Evolutionary conservation across 2,888 invertebrate species (phyloP), one percentile per base, ranked within the genome.

Genomic region (Patella ulyssiponensis): DNA sequence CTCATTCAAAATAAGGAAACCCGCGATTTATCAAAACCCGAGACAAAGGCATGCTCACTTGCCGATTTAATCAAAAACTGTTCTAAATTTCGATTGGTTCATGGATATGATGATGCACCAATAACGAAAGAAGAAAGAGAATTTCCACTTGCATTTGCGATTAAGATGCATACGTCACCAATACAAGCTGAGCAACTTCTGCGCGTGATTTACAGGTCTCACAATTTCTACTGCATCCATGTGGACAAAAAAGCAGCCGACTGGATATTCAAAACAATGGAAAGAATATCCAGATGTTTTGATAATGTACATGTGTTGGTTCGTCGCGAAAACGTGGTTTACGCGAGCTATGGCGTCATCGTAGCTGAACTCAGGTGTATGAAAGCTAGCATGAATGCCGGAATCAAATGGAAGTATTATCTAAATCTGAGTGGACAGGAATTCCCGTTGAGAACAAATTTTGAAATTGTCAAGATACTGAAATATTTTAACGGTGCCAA

Each of bases 371-470:
- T 87, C 44, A 77, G 81, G 72, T 86, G 85, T 69, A 84, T 86
- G 83, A 75, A 79, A 17, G 74, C 64, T 17, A 72, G 82, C n/a
- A 51, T 79, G 33, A 77, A 71, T 20, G 77, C 84, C 11, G 69
- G 75, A 7, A 75, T 81, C 14, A 83, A 82, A 64, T 92, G 91
- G 90, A 88, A 87, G 73, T 92, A 92, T 79, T 88, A 88, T 78
- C 89, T 91, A 53, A 91, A 91, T 75, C 84, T 90, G 7, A 87
- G 90, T 0, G 90, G 88, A 4, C 87, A 90, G 69, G 90, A 91
- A 77, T 88, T 91, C 74, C 90, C 91, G 52, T 78, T 90, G 52
- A 88, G 86, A 73, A 91, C 91, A 7, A 91, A 91, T 80, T 79
- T 84, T 3, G 90, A 92, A 79, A 79, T 91, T 53, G 90, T 90